Evolutionary conservation across 2,888 invertebrate species (phyloP).

Genomic region (Metacarcinus magister): DNA sequence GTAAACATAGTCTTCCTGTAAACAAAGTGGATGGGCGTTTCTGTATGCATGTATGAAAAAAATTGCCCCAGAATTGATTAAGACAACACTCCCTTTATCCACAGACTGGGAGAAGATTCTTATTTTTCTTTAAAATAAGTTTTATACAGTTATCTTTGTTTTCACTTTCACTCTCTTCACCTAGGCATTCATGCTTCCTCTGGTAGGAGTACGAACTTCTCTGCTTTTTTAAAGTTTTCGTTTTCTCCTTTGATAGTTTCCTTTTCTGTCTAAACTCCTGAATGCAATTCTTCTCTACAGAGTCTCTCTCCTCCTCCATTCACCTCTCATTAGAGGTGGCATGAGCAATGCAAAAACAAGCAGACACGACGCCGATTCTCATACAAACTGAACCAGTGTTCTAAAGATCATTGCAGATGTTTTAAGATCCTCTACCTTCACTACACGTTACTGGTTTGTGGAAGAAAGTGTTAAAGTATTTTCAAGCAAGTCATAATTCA

Average conservation of each 20-base stretch:
- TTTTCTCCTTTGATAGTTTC: neutral
- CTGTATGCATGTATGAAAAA: neutral
- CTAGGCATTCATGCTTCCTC: neutral
- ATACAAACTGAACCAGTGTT: neutral
- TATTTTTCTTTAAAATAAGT: neutral
- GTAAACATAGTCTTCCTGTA: neutral
- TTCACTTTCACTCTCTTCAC: neutral
- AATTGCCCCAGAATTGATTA: neutral
- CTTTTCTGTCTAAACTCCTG: neutral
- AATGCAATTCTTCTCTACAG: neutral
- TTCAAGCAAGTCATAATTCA: neutral
- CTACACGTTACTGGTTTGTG: neutral
- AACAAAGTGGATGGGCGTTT: neutral
- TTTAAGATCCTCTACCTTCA: neutral
- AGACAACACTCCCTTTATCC: constrained; percentile 28
- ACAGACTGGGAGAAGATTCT: neutral
- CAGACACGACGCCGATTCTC: neutral
- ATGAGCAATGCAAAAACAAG: neutral
- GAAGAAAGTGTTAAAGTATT: neutral
- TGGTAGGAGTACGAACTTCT: neutral
- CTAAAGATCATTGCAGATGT: neutral
- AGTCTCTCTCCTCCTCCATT: neutral
- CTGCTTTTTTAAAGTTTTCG: neutral
- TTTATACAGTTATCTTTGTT: neutral
- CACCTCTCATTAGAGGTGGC: neutral